These are phyloP conservation scores for Halyomorpha halys DNA, from an alignment of 1,140 invertebrate genomes.

Conservation along the genomic window DNA sequence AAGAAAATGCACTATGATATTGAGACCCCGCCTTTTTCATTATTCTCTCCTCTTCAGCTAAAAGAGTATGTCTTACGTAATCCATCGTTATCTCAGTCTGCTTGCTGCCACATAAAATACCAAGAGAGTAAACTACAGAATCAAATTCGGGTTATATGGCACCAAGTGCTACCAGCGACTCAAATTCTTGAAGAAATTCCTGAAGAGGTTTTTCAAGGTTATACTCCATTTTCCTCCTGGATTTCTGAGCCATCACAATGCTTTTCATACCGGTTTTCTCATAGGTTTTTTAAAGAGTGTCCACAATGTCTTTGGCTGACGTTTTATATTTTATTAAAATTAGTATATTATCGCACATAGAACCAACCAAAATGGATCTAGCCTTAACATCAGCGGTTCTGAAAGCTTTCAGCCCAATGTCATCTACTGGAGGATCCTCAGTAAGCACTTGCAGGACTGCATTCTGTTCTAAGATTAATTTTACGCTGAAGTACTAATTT, in stretches of 20 bases:
- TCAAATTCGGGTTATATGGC: too few species aligned
- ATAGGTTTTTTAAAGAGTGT: constrained; percentile 12
- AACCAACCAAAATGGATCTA: constrained; percentile 10
- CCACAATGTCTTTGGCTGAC: constrained; percentile 4
- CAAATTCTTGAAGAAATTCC: background rate
- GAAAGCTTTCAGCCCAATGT: background rate
- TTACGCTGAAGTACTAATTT: constrained; percentile 11
- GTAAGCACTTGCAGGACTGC: background rate
- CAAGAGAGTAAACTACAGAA: too few species aligned
- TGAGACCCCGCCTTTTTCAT: background rate
- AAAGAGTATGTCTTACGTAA: background rate
- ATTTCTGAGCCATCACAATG: too few species aligned
- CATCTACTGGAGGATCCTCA: constrained; percentile 4
- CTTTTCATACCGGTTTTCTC: constrained; percentile 11
- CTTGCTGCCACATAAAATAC: too few species aligned
- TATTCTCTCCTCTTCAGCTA: background rate
- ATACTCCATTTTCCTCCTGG: too few species aligned
- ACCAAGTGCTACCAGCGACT: background rate
- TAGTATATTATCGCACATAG: too few species aligned
- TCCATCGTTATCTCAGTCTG: too few species aligned
- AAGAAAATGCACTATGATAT: too few species aligned
- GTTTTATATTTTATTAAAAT: constrained; percentile 11
- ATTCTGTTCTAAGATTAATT: constrained; percentile 11
- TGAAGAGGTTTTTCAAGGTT: too few species aligned
- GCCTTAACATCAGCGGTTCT: constrained; percentile 12